These are phyloP conservation scores for Fragum sueziense DNA, from an alignment of 2,888 invertebrate species.

Conservation along the genomic window DNA sequence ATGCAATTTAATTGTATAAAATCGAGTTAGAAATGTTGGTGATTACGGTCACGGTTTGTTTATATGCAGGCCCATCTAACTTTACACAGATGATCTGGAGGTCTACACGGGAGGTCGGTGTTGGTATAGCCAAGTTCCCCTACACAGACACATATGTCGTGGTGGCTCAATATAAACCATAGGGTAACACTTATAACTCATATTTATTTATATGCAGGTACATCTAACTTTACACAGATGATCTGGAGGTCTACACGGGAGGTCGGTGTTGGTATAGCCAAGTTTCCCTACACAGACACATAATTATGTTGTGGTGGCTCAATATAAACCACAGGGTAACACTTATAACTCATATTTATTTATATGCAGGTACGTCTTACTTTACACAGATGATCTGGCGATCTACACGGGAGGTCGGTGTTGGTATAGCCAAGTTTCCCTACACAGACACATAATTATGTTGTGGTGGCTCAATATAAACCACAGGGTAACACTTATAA, in stretches of 20 bases:
- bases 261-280: constrained; percentile 69
- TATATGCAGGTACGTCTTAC: constrained; percentile 61
- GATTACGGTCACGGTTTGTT: too few relatives aligned
- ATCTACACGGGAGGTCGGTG: constrained; percentile 61
- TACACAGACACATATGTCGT: constrained; percentile 62
- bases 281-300: constrained; percentile 60
- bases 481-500: constrained; percentile 62
- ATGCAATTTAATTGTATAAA: too few relatives aligned
- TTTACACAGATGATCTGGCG: constrained; percentile 72
- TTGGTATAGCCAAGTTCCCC: constrained; percentile 67
- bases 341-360: constrained; percentile 43
- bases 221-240: constrained; percentile 70
- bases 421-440: constrained; percentile 67
- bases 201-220: constrained; percentile 46
- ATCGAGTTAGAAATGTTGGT: background rate
- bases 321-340: constrained; percentile 68
- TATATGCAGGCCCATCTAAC: constrained; percentile 61
- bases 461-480: constrained; percentile 69
- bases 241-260: constrained; percentile 67
- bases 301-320: constrained; percentile 67
- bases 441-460: constrained; percentile 62
- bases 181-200: constrained; percentile 57
- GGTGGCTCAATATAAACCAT: constrained; percentile 68
- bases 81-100: constrained; percentile 72
- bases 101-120: constrained; percentile 61